A percentile compares a stretch with the other conserved stretches of the same genome.
These are phyloP conservation scores for Arnoldichthys spilopterus DNA, from an alignment of 2,797 vertebrate genomes.

Conservation along the genomic window DNA sequence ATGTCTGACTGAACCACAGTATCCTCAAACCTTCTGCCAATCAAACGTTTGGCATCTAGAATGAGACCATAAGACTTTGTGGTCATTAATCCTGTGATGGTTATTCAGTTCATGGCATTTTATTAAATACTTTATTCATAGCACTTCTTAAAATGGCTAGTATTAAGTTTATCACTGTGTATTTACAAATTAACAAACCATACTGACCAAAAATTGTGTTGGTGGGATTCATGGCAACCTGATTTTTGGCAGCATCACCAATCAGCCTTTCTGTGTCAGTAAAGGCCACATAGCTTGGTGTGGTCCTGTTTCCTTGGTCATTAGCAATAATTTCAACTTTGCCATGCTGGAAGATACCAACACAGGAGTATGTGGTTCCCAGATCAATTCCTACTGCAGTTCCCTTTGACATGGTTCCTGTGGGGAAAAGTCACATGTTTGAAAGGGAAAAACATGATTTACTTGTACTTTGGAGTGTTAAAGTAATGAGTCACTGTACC, in stretches of 20 bases:
- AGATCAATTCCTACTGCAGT: conserved; percentile 96
- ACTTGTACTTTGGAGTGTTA: conserved; percentile 2
- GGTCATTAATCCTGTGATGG: conserved; percentile 73
- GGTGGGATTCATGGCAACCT: conserved; percentile 97
- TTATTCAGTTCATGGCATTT: not conserved
- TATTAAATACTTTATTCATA: not conserved
- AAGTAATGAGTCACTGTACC: not conserved
- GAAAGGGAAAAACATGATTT: conserved; percentile 3
- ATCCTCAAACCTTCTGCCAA: conserved; percentile 93
- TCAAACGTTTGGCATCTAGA: conserved; percentile 95
- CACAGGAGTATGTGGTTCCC: conserved; percentile 97
- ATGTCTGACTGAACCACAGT: conserved; percentile 84
- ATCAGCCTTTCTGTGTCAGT: conserved; percentile 92
- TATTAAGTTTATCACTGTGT: no score
- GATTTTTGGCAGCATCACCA: conserved; percentile 95
- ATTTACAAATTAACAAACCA: not conserved
- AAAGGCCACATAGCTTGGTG: conserved; percentile 95
- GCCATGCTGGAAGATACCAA: conserved; percentile 95
- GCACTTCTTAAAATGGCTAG: no score
- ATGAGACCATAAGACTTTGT: not conserved
- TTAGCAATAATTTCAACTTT: conserved; percentile 98
- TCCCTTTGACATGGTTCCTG: conserved; percentile 92
- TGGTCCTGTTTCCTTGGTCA: conserved; percentile 95
- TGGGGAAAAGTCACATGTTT: not conserved
- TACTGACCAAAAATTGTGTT: conserved; percentile 94